A percentile compares a stretch with the other conserved stretches of the same genome.
Conservation (phyloP, 2,113 vertebrate species). For the Lepisosteus oculatus region DNA sequence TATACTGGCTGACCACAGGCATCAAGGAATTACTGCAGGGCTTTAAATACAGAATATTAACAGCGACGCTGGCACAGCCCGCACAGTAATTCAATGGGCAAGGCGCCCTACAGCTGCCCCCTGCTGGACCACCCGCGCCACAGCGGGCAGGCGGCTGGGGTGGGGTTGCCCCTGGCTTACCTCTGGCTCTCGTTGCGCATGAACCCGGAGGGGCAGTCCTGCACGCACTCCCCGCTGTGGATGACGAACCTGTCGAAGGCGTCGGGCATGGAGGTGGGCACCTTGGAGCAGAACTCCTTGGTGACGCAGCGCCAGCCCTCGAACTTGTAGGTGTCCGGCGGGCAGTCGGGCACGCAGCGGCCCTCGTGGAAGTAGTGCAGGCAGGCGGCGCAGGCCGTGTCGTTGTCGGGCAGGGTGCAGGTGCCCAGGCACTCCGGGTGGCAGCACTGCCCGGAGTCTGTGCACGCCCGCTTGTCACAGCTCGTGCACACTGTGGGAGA, state of each 20-base stretch:
- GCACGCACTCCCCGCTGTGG: slow-evolving; percentile 88
- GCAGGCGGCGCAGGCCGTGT: slow-evolving; percentile 84
- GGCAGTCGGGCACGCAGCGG: slow-evolving; percentile 82
- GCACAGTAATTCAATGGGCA: background rate
- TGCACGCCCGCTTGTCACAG: slow-evolving; percentile 83
- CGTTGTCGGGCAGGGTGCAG: slow-evolving; percentile 77
- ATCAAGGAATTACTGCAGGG: too few species aligned
- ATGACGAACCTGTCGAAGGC: slow-evolving; percentile 84
- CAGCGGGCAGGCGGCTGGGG: too few species aligned
- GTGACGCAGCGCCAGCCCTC: slow-evolving; percentile 97
- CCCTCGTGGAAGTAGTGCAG: slow-evolving; percentile 84
- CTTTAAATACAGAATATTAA: too few species aligned
- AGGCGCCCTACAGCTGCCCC: background rate
- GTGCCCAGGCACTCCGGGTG: slow-evolving; percentile 90
- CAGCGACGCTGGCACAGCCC: background rate
- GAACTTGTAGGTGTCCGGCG: slow-evolving; percentile 84
- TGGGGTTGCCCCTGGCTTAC: slow-evolving; percentile 49
- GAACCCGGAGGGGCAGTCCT: slow-evolving; percentile 90
- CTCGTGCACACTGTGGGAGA: slow-evolving; percentile 78
- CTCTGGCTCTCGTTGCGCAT: slow-evolving; percentile 84
- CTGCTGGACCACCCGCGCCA: background rate
- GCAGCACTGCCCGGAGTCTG: slow-evolving; percentile 82
- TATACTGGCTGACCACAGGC: too few species aligned
- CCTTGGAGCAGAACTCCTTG: slow-evolving; percentile 79
- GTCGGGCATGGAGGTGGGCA: slow-evolving; percentile 62